phyloP scores from a whole-genome alignment of 2,888 invertebrate genomes.

The Argyresthia albistria region DNA sequence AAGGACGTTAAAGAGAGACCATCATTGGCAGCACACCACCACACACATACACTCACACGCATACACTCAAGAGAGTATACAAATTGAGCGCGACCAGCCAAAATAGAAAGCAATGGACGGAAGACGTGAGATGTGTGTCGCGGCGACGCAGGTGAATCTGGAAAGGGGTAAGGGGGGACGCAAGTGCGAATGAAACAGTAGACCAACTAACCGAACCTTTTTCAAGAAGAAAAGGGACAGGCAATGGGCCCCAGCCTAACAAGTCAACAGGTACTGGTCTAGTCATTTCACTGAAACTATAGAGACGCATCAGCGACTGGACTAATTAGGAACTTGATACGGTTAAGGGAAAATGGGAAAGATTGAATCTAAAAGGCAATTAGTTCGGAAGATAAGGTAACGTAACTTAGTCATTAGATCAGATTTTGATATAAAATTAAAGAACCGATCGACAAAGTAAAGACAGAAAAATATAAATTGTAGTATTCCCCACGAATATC shows the following conservation, averaged over 20 bases:
- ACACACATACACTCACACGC: constrained; percentile 19
- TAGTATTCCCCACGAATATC: not conserved
- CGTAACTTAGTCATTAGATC: no score
- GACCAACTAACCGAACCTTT: constrained; percentile 34
- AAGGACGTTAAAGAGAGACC: constrained; percentile 6
- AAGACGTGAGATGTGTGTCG: constrained; percentile 61
- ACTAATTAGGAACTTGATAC: constrained; percentile 40
- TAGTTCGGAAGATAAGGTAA: no score
- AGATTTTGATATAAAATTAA: no score
- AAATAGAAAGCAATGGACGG: constrained; percentile 68
- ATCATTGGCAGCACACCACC: constrained; percentile 25
- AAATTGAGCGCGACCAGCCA: constrained; percentile 48
- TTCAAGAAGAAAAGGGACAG: constrained; percentile 42
- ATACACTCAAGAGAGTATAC: constrained; percentile 11
- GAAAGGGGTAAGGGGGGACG: constrained; percentile 18
- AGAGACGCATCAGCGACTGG: constrained; percentile 42
- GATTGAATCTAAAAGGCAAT: constrained; percentile 9
- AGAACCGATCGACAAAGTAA: no score
- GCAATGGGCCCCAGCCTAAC: constrained; percentile 37
- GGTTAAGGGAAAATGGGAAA: constrained; percentile 10
- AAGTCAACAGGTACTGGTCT: constrained; percentile 18
- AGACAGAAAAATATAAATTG: no score
- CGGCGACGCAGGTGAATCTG: constrained; percentile 50
- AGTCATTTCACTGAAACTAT: constrained; percentile 29
- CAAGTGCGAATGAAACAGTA: constrained; percentile 29